phyloP scores from a whole-genome alignment of 2,888 invertebrate genomes.

The Plagodis dolabraria region DNA sequence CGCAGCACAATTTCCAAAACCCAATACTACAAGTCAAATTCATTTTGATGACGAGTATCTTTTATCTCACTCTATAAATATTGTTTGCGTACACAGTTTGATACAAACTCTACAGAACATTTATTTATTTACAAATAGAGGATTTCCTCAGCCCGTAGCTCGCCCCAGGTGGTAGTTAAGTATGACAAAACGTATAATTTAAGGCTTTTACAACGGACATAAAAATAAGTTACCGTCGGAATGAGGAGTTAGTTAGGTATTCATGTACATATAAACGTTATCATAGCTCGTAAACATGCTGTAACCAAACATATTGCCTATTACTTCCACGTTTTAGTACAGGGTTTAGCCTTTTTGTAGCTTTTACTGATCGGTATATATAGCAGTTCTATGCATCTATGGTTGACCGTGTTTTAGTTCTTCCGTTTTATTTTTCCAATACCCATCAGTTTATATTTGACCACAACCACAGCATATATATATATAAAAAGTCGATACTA shows the following conservation, averaged over 20 bases:
- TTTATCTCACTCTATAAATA: too few species aligned
- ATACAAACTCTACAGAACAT: not conserved
- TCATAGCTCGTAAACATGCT: slow-evolving; percentile 7
- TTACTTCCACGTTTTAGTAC: not conserved
- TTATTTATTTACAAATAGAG: not conserved
- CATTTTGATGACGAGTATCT: too few species aligned
- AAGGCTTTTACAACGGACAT: slow-evolving; percentile 18
- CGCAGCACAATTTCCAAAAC: too few species aligned
- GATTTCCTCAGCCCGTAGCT: slow-evolving; percentile 1
- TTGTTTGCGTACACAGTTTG: too few species aligned
- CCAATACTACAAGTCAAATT: too few species aligned
- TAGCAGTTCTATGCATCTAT: not conserved
- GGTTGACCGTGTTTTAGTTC: not conserved
- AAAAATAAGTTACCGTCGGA: slow-evolving; percentile 13
- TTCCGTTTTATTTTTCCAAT: too few species aligned
- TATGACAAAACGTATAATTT: slow-evolving; percentile 14
- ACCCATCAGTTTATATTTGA: too few species aligned
- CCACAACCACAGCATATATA: too few species aligned
- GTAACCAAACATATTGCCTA: not conserved
- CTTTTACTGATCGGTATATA: not conserved
- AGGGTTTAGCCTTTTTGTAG: not conserved
- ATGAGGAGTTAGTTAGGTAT: slow-evolving; percentile 7
- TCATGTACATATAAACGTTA: slow-evolving; percentile 13
- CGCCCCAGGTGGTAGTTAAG: slow-evolving; percentile 8
- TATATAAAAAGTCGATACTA: too few species aligned